Base-by-base conservation (phyloP, 2,888 invertebrate species). In the Laspeyria flexula region DNA sequence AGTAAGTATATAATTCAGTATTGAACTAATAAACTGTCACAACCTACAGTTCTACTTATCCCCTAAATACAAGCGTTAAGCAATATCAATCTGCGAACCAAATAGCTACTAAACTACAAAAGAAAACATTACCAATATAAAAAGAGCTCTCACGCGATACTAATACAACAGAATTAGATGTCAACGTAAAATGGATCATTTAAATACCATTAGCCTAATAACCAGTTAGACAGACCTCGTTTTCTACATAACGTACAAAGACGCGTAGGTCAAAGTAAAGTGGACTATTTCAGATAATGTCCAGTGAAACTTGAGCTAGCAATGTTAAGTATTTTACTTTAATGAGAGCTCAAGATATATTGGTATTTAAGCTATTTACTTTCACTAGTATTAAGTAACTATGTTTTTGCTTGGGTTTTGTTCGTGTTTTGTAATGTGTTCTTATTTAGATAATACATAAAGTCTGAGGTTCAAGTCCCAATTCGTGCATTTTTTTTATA, bases 381-480 rank as follows among this genome's bases (percentile, higher is more conserved):
- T 42, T 46, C 44, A 49, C 51, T 33, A 29, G 10, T 45, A 29
- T 33, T 44, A 21, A 43, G 29, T 46, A 49, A 47, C 21, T 16
- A 40, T 33, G 33, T 41, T 30, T 47, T 38, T 56, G 39, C 45
- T 16, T 37, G n/a, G 6, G 11, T 33, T 44, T 35, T 56, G 41
- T 10, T 35, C 43, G 23, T 38, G 37, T 49, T 49, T 48, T 42
- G 31, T 31, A 31, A 45, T 13, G 18, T 37, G 34, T 43, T 33
- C 11, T 25, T 23, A 43, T 43, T 33, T 13, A 33, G 43, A 44
- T 21, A 29, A 30, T 45, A 12, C n/a, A 30, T n/a, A 3, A 21
- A 16, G 11, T 35, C 16, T 35, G 37, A 12, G 12, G 1, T 12
- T 31, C 1, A 6, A 4, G 1, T 21, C 21, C 21, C 21, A 5